A percentile compares a stretch with the other conserved stretches of the same genome.
phyloP scores from a whole-genome alignment of 2,113 vertebrate genomes.

The Ia io region DNA sequence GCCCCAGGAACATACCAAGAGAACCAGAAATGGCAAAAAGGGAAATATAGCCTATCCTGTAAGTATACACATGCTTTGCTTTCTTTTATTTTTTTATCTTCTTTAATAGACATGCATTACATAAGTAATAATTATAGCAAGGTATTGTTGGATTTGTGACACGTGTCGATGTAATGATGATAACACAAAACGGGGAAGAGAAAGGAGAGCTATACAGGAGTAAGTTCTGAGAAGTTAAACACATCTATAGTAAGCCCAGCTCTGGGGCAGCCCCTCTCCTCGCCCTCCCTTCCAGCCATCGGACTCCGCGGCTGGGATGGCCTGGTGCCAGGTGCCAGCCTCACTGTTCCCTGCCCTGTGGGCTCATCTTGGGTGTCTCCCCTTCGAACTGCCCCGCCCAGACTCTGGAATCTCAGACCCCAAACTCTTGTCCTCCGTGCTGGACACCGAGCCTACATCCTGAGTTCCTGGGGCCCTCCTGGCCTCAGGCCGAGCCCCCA shows the following conservation, averaged over 20 bases:
- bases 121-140: not conserved
- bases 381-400: not conserved
- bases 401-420: not conserved
- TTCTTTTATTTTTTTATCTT: not conserved
- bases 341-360: not conserved
- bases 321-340: accelerated
- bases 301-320: accelerated
- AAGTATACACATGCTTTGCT: not conserved
- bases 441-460: no score
- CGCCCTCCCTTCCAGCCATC: accelerated
- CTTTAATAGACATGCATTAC: not conserved
- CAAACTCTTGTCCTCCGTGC: not conserved
- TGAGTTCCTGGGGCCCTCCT: not conserved
- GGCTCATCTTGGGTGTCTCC: not conserved
- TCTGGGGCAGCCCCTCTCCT: not conserved
- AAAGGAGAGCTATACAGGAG: not conserved
- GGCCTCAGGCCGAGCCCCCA: not conserved
- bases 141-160: not conserved
- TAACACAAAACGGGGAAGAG: not conserved
- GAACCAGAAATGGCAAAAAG: not conserved
- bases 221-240: not conserved
- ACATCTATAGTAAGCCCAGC: not conserved
- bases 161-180: not conserved
- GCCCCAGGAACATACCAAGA: not conserved
- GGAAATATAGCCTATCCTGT: not conserved